Conservation (phyloP, 2,797 vertebrate species). For the Danio albolineatus region DNA sequence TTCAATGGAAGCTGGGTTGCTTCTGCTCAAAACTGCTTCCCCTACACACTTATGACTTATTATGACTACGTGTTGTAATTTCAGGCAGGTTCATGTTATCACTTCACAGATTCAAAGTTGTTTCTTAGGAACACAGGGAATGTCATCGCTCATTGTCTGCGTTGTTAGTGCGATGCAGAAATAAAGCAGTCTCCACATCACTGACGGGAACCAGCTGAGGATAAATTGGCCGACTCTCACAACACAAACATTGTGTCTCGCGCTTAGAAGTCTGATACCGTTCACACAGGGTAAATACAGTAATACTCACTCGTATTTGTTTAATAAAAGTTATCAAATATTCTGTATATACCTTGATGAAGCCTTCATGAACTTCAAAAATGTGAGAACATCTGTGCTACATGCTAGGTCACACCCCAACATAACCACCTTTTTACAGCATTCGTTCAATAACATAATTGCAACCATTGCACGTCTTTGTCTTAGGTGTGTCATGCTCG, state of each 20-base stretch:
- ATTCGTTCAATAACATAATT: conserved; percentile 1
- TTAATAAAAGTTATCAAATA: not conserved
- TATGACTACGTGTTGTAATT: conserved; percentile 12
- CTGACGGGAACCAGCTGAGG: conserved; percentile 62
- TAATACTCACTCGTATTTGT: not conserved
- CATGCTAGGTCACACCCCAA: not conserved
- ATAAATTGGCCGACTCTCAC: conserved; percentile 60
- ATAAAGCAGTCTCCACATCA: conserved; percentile 34
- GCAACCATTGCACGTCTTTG: not conserved
- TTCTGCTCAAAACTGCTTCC: conserved; percentile 51
- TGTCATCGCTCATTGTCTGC: conserved; percentile 40
- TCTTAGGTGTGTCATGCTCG: not conserved
- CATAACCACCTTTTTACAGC: conserved; percentile 22
- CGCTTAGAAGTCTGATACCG: not conserved
- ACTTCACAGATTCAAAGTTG: conserved; percentile 25
- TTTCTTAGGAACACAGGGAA: conserved; percentile 44
- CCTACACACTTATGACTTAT: conserved; percentile 44
- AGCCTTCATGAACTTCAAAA: too few species aligned
- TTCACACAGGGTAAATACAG: conserved; percentile 23
- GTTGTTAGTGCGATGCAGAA: conserved; percentile 48
- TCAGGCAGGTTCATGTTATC: conserved; percentile 26
- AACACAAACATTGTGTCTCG: conserved; percentile 48
- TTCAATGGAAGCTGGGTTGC: conserved; percentile 26
- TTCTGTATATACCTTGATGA: too few species aligned
- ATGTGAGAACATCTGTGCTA: not conserved